phyloP scores from a whole-genome alignment of 2,113 vertebrate species.

The Corydoras sp. region DNA sequence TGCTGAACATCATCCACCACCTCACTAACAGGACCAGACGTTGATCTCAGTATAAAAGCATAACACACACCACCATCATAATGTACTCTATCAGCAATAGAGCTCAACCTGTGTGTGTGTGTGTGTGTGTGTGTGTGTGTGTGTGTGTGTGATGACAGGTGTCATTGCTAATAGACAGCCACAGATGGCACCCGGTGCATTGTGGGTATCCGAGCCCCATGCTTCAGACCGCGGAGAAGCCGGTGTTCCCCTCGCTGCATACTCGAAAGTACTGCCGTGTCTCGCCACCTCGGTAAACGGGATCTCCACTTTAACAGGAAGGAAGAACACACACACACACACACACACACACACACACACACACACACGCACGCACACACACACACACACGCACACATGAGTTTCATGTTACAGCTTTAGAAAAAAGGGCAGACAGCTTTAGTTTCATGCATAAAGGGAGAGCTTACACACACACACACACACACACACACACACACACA shows the following conservation, averaged over 20 bases:
- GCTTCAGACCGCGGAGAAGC: constrained; percentile 12
- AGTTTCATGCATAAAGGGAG: background rate
- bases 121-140: no score
- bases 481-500: constrained; percentile 18
- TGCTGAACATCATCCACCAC: no score
- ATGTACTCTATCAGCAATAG: no score
- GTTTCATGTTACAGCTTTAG: background rate
- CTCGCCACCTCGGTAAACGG: constrained; percentile 8
- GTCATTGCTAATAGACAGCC: constrained; percentile 16
- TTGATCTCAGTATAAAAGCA: no score
- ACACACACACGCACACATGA: background rate
- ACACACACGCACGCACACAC: background rate
- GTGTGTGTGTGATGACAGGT: no score
- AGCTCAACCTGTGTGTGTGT: no score
- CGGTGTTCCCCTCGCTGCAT: constrained; percentile 9
- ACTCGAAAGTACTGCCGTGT: background rate
- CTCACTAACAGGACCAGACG: no score
- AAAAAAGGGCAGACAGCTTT: background rate
- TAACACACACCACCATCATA: no score
- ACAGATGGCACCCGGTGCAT: constrained; percentile 20
- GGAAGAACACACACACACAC: constrained; percentile 20
- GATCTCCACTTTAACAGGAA: constrained; percentile 20
- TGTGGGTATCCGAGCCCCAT: constrained; percentile 2
- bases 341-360: constrained; percentile 13
- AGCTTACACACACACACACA: background rate